Conservation (phyloP, 2,888 invertebrate species). For the Minunthozetes semirufus region DNA sequence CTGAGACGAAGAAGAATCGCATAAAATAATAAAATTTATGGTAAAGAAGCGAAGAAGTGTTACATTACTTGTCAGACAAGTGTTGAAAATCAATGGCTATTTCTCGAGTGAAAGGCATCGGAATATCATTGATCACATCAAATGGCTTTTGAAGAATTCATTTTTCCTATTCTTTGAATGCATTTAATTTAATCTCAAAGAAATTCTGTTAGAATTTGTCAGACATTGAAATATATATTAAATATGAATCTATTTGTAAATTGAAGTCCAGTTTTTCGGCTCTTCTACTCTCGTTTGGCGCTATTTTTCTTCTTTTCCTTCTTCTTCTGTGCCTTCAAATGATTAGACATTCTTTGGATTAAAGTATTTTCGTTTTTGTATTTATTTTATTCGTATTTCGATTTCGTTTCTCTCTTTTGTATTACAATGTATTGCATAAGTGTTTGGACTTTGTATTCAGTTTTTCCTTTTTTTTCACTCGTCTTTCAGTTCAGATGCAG, state of each 20-base stretch:
- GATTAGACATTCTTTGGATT: conserved; percentile 1
- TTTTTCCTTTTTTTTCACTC: background rate
- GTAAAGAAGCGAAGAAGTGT: background rate
- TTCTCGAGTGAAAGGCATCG: too few species aligned
- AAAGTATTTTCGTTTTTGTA: background rate
- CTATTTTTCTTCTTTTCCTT: too few species aligned
- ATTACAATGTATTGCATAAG: background rate
- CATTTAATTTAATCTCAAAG: too few species aligned
- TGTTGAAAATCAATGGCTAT: too few species aligned
- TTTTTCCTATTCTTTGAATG: too few species aligned
- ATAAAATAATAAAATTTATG: background rate
- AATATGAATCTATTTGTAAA: background rate
- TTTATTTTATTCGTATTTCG: conserved; percentile 2
- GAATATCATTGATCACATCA: too few species aligned
- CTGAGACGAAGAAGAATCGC: background rate
- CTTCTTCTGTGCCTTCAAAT: background rate
- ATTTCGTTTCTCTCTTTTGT: background rate
- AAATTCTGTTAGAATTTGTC: too few species aligned
- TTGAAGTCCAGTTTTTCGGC: background rate
- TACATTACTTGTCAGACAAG: background rate
- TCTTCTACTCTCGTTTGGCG: too few species aligned
- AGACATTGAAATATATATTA: too few species aligned
- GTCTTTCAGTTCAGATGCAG: background rate
- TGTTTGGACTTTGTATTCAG: background rate
- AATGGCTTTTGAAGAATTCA: too few species aligned